Evolutionary conservation across 1,140 invertebrate species (phyloP).

Genomic region (Listronotus bonariensis): DNA sequence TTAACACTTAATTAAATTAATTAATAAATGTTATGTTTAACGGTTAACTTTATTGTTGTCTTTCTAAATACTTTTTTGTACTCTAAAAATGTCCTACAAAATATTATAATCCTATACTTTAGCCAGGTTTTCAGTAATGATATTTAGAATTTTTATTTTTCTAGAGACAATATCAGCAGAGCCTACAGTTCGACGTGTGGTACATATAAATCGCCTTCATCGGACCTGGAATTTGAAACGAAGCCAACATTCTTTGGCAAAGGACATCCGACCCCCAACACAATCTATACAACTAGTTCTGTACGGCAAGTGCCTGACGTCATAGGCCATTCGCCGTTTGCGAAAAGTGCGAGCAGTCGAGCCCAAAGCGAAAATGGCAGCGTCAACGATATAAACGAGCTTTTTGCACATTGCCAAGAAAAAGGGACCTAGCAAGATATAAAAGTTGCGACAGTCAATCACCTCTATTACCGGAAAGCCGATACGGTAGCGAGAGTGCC

Average conservation of each 20-base stretch:
- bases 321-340: constrained; percentile 64
- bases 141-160: constrained; percentile 44
- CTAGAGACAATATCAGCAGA: constrained; percentile 55
- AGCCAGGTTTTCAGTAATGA: constrained; percentile 3
- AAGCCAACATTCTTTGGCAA: constrained; percentile 18
- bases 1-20: no score
- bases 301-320: constrained; percentile 68
- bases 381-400: constrained; percentile 53
- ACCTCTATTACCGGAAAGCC: constrained; percentile 63
- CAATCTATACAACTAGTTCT: constrained; percentile 15
- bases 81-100: no score
- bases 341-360: constrained; percentile 41
- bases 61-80: no score
- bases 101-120: no score
- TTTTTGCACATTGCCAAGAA: constrained; percentile 67
- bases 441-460: constrained; percentile 70
- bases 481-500: constrained; percentile 58
- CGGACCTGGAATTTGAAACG: constrained; percentile 22
- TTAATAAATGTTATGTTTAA: no score
- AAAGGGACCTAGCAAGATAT: constrained; percentile 55
- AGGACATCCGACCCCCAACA: constrained; percentile 38
- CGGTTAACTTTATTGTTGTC: no score
- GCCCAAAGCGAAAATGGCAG: constrained; percentile 51
- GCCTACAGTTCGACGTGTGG: constrained; percentile 53
- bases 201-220: constrained; percentile 49